These are phyloP conservation scores for Bombus sylvicola DNA, from an alignment of 1,140 invertebrate genomes.

Conservation along the genomic window DNA sequence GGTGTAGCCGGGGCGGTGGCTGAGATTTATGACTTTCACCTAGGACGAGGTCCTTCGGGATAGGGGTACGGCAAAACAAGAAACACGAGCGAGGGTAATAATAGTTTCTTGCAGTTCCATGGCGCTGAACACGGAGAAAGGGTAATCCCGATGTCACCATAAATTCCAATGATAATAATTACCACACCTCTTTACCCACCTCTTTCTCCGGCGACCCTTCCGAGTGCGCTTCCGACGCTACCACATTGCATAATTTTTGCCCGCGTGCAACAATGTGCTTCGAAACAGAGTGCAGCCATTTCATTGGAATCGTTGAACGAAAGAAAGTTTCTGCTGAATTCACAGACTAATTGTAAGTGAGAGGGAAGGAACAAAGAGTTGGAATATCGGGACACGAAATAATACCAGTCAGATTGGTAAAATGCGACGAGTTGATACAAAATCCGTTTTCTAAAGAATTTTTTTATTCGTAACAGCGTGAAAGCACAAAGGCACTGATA, in stretches of 20 bases:
- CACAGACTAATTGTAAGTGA: not conserved
- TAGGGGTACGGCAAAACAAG: slow-evolving; percentile 57
- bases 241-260: slow-evolving; percentile 38
- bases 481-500: not conserved
- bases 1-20: not conserved
- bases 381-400: not conserved
- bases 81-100: slow-evolving; percentile 69
- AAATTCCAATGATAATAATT: slow-evolving; percentile 73
- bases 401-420: too few species aligned
- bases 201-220: slow-evolving; percentile 38
- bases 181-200: slow-evolving; percentile 47
- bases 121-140: slow-evolving; percentile 57
- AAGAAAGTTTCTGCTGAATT: not conserved
- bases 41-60: slow-evolving; percentile 53
- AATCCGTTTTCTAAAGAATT: not conserved
- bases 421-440: not conserved
- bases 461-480: not conserved
- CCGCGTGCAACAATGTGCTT: not conserved
- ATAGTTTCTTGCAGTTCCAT: slow-evolving; percentile 74
- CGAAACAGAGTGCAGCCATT: not conserved
- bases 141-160: slow-evolving; percentile 68
- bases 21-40: slow-evolving; percentile 61
- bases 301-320: not conserved
- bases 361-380: not conserved
- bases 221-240: not conserved